Base-by-base conservation (phyloP, 2,888 invertebrate species). In the Diachrysia chrysitis region DNA sequence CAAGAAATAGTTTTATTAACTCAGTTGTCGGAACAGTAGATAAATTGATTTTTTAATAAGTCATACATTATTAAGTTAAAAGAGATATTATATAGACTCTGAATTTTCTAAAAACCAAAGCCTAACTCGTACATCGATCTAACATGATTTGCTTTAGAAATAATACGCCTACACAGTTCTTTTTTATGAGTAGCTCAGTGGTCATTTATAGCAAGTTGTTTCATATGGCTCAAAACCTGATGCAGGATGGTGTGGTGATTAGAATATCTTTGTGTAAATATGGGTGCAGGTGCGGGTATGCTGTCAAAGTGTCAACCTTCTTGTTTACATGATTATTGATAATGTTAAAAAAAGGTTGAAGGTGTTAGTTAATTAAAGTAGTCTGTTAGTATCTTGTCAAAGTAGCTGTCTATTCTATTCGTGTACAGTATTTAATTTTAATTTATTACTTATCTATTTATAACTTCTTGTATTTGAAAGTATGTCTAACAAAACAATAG, bases 251-350 rank as follows among this genome's bases (percentile, higher is more conserved):
- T 72, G 78, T 71, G 71, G 64, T 54, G 74, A 70, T 72, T 70
- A 79, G 69, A 64, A 67, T 69, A 63, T 82, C 80, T 76, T 71
- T 78, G 80, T 82, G 83, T 70, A 82, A 71, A 81, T 79, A 68
- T 71, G 71, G 71, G 81, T 78, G 79, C 69, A 55, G 71, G 71
- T 74, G n/a, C n/a, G n/a, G n/a, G n/a, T n/a, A n/a, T n/a, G n/a
- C n/a, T n/a, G n/a, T n/a, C n/a, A n/a, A n/a, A n/a, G n/a, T 65
- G 67, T 66, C 55, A 74, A 73, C 76, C 74, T 75, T 75, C 69
- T 63, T 64, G 64, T 66, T 73, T 76, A 65, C 75, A 55, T 56
- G 78, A 78, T 68, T 46, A 58, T 62, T 58, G 66, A 63, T 46
- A 59, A 46, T 66, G 58, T 68, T 53, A 68, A 21, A 21, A 42